Conservation (phyloP, 2,113 vertebrate genomes). For the Smithornis capensis region DNA sequence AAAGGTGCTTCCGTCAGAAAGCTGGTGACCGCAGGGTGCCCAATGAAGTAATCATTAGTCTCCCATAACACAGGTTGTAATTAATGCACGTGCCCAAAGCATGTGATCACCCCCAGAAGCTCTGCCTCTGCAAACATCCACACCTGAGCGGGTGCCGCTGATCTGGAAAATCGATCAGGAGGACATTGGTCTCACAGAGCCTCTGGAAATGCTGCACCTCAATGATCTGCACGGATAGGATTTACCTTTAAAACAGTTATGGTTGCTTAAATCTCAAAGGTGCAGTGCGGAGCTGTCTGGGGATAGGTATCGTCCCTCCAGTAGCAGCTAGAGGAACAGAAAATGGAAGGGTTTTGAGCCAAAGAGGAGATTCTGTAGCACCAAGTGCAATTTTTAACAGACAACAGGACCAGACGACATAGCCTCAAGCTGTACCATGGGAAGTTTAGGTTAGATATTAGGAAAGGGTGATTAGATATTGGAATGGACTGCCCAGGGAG, state of each 20-base stretch:
- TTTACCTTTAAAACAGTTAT: not conserved
- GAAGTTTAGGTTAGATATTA: not conserved
- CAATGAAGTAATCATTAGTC: rapidly evolving
- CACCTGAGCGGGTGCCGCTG: not conserved
- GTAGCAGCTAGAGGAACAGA: not conserved
- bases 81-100: rapidly evolving
- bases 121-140: not conserved
- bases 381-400: not conserved
- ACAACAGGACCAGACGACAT: not conserved
- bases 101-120: not conserved
- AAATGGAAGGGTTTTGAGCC: not conserved
- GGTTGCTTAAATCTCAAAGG: not conserved
- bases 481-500: not conserved
- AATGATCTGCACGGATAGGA: rapidly evolving
- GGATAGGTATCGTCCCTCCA: too few relatives aligned
- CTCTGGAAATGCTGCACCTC: not conserved
- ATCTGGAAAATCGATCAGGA: rapidly evolving
- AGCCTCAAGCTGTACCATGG: not conserved
- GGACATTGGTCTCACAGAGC: rapidly evolving
- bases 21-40: rapidly evolving
- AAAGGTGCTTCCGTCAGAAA: not conserved
- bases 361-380: not conserved
- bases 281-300: rapidly evolving
- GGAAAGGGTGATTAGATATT: too few relatives aligned
- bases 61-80: not conserved